Evolutionary conservation across 2,888 invertebrate genomes (phyloP).

Genomic region (Neuroscelio doddi): DNA sequence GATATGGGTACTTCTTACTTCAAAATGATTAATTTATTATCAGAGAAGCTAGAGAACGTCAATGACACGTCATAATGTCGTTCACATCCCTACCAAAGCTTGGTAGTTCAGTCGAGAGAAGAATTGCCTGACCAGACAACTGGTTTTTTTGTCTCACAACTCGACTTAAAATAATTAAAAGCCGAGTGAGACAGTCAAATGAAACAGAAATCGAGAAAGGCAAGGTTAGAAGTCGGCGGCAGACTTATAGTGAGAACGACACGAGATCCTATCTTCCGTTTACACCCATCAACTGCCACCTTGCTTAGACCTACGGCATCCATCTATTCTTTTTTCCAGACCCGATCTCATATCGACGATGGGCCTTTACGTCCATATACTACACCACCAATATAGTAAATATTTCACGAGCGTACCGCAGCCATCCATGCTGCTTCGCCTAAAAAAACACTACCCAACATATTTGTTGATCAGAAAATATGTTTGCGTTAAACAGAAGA

Average conservation of each 20-base stretch:
- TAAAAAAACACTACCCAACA: too few relatives aligned
- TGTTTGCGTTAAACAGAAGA: too few relatives aligned
- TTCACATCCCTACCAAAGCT: constrained; percentile 26
- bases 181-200: constrained; percentile 48
- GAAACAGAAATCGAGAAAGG: constrained; percentile 35
- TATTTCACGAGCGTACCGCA: constrained; percentile 22
- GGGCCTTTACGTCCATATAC: constrained; percentile 33
- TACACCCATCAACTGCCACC: constrained; percentile 69
- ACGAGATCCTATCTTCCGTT: constrained; percentile 67
- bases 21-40: too few relatives aligned
- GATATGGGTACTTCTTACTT: too few relatives aligned
- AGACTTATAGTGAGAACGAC: constrained; percentile 46
- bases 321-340: constrained; percentile 46
- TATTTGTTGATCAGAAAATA: too few relatives aligned
- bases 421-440: too few relatives aligned
- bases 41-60: constrained; percentile 26
- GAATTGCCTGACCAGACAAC: constrained; percentile 50
- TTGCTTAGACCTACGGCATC: constrained; percentile 55
- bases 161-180: constrained; percentile 64
- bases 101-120: constrained; percentile 11
- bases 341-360: constrained; percentile 25
- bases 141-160: constrained; percentile 57
- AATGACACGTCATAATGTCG: constrained; percentile 51
- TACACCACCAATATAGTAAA: constrained; percentile 25
- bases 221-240: constrained; percentile 34